phyloP scores from a whole-genome alignment of 2,888 invertebrate genomes.

The Trichopoda pennipes region DNA sequence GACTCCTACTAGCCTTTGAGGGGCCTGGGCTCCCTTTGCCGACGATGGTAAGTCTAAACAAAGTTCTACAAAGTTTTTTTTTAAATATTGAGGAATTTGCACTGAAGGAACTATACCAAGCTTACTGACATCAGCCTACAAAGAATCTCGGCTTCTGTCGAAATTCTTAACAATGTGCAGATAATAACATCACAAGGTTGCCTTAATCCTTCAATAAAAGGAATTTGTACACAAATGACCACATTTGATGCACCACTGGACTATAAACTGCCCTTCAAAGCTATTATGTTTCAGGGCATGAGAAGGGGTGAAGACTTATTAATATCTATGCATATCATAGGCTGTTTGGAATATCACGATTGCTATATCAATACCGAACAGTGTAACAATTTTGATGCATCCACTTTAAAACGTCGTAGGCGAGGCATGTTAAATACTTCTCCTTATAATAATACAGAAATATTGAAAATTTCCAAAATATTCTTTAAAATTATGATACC shows the following conservation, averaged over 20 bases:
- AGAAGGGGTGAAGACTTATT: constrained; percentile 83
- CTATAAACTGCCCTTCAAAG: constrained; percentile 81
- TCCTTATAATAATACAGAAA: constrained; percentile 71
- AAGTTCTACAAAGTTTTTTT: too few relatives aligned
- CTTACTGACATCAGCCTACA: constrained; percentile 82
- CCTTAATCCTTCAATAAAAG: constrained; percentile 81
- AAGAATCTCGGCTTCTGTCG: constrained; percentile 76
- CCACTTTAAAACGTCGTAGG: constrained; percentile 71
- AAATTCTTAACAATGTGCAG: constrained; percentile 78
- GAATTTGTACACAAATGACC: constrained; percentile 81
- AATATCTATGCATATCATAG: constrained; percentile 82
- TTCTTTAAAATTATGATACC: constrained; percentile 77
- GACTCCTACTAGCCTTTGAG: too few relatives aligned
- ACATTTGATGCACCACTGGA: constrained; percentile 80
- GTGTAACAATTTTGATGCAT: constrained; percentile 70
- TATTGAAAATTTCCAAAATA: constrained; percentile 77
- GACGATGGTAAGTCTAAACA: constrained; percentile 81
- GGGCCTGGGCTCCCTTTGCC: too few relatives aligned
- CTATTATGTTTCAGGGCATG: constrained; percentile 84
- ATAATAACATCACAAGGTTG: constrained; percentile 82
- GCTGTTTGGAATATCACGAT: constrained; percentile 82
- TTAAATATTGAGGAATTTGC: background rate
- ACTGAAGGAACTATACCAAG: constrained; percentile 81
- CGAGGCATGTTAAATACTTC: constrained; percentile 59
- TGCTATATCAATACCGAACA: constrained; percentile 79